Base-by-base conservation (phyloP, 2,113 vertebrate species). In the Raja brachyura region DNA sequence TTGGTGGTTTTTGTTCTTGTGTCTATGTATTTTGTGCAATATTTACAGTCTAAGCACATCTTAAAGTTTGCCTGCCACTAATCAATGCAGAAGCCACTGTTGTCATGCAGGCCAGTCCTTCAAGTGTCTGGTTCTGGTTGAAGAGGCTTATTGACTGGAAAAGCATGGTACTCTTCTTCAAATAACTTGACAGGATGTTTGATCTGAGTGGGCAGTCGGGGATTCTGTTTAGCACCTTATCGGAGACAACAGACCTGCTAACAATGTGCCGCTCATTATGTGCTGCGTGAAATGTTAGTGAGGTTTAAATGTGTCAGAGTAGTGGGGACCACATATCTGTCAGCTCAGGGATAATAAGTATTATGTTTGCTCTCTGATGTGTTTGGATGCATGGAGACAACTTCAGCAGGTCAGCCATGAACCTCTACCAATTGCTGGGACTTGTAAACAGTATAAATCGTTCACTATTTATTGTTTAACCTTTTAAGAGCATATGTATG, bases 31-130 rank as follows among this genome's bases (percentile, higher is more conserved):
- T 73, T 73, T 20, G 28, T 63, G 54, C 81, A 59, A 10, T 61
- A 9, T 86, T 63, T 86, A 88, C 83, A 63, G 63, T 88, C 59
- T 63, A 28, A 88, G 28, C 83, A 66, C n/a, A 31, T 88, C 83
- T 63, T 28, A 88, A 86, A 86, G 13, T 31, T 88, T 28, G 61
- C 28, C 61, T 14, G n/a, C 16, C 59, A 63, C 63, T 86, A 31
- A 61, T 63, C 61, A 31, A 11, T 63, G 83, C 5, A 18, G 83
- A 63, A 63, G 59, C 31, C 59, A 33, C 83, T 88, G 59, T 63
- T 86, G 9, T 86, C 28, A 28, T 88, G 83, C 56, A 16, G 83
- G 59, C 56, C 63, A 63, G 83, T 86, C 83, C 28, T 61, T 16
- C 25, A 63, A 33, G 31, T 18, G 22, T 28, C 28, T 86, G 83